These are phyloP conservation scores for Spilarctia lutea DNA, from an alignment of 2,888 invertebrate genomes.

Conservation along the genomic window DNA sequence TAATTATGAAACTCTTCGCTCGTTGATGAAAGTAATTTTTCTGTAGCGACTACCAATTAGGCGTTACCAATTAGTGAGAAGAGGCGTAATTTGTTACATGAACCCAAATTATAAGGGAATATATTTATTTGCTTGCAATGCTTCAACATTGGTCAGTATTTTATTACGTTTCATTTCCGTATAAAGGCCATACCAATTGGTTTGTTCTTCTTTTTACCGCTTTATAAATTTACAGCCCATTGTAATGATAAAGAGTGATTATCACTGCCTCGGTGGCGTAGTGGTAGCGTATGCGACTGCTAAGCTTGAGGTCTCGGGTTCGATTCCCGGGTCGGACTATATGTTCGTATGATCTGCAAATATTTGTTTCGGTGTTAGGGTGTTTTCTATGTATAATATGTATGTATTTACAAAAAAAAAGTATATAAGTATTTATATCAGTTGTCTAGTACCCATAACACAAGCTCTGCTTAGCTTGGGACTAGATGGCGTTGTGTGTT, in stretches of 20 bases:
- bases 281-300: too few relatives aligned
- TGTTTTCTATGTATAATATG: too few relatives aligned
- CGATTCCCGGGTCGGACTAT: too few relatives aligned
- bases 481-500: too few relatives aligned
- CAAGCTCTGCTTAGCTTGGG: too few relatives aligned
- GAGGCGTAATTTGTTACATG: conserved; percentile 74
- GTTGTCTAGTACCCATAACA: too few relatives aligned
- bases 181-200: not conserved
- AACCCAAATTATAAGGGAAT: conserved; percentile 63
- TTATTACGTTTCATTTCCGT: conserved; percentile 14
- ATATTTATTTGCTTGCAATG: conserved; percentile 47
- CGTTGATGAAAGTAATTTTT: conserved; percentile 84
- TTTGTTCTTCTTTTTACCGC: not conserved
- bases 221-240: not conserved
- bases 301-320: too few relatives aligned
- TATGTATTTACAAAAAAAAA: too few relatives aligned
- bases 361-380: too few relatives aligned
- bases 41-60: conserved; percentile 82
- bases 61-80: conserved; percentile 76
- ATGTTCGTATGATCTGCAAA: too few relatives aligned
- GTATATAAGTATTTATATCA: too few relatives aligned
- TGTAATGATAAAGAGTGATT: not conserved
- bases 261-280: too few relatives aligned
- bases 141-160: conserved; percentile 29
- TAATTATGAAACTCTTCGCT: conserved; percentile 83